These are phyloP conservation scores for Boloria selene DNA, from an alignment of 2,888 invertebrate genomes.

Conservation along the genomic window DNA sequence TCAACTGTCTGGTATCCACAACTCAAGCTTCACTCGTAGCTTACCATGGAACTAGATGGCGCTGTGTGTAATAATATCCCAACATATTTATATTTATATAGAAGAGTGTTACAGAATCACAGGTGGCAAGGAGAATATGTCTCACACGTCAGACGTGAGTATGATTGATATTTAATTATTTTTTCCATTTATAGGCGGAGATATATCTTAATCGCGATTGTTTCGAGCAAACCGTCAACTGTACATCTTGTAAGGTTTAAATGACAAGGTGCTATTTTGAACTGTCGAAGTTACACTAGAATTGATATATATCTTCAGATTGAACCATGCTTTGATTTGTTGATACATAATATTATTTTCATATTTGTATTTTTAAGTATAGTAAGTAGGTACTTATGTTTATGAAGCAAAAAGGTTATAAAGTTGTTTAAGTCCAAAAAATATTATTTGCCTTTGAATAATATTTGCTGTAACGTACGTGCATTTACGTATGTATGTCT, in stretches of 20 bases:
- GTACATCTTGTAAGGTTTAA: not conserved
- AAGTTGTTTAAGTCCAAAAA: too few relatives aligned
- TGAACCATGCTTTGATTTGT: not conserved
- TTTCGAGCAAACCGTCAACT: not conserved
- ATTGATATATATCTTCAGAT: not conserved
- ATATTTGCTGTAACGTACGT: too few relatives aligned
- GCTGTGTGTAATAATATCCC: too few relatives aligned
- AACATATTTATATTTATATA: too few relatives aligned
- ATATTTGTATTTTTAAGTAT: too few relatives aligned
- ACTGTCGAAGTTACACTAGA: not conserved
- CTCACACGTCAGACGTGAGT: not conserved
- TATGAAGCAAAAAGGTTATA: not conserved
- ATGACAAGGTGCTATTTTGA: constrained; percentile 15
- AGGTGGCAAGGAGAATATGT: not conserved
- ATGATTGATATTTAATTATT: constrained; percentile 22
- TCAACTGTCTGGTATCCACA: too few relatives aligned
- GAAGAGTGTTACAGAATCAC: not conserved
- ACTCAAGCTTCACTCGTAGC: too few relatives aligned
- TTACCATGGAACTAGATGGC: too few relatives aligned
- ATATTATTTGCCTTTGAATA: too few relatives aligned
- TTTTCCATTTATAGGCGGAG: constrained; percentile 12
- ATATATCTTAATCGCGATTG: constrained; percentile 21
- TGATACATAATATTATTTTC: too few relatives aligned
- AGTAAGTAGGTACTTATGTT: too few relatives aligned
- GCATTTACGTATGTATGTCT: too few relatives aligned